Conservation (phyloP, 2,797 vertebrate genomes). For the Podarcis lilfordi region DNA sequence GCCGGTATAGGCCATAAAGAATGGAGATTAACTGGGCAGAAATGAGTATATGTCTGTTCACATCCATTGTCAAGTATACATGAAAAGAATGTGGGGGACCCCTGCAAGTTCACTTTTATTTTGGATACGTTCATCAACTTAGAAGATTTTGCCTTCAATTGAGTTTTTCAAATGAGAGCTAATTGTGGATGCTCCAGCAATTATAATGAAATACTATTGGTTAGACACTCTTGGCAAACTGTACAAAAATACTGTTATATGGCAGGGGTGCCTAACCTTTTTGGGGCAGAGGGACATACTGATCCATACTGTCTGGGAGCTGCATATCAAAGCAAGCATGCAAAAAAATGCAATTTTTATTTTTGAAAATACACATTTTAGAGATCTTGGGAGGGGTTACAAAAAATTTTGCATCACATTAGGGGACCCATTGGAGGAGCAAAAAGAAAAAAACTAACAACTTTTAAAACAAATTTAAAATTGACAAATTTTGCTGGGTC, state of each 20-base stretch:
- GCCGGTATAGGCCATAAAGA: background rate
- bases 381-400: too few relatives aligned
- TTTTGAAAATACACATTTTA: too few relatives aligned
- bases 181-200: background rate
- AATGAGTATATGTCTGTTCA: background rate
- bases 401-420: too few relatives aligned
- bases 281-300: too few relatives aligned
- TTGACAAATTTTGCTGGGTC: too few relatives aligned
- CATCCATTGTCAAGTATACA: background rate
- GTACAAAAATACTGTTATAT: background rate
- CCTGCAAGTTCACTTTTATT: background rate
- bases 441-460: too few relatives aligned
- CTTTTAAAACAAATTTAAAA: too few relatives aligned
- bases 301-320: too few relatives aligned
- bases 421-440: too few relatives aligned
- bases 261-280: background rate
- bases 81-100: background rate
- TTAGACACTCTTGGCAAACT: background rate
- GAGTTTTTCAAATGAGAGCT: background rate
- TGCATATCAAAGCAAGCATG: too few relatives aligned
- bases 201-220: background rate
- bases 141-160: background rate
- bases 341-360: too few relatives aligned
- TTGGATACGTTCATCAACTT: background rate
- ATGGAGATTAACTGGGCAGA: conserved; percentile 12